These are phyloP conservation scores for Autographa pulchrina DNA, from an alignment of 2,888 invertebrate genomes.

Conservation along the genomic window DNA sequence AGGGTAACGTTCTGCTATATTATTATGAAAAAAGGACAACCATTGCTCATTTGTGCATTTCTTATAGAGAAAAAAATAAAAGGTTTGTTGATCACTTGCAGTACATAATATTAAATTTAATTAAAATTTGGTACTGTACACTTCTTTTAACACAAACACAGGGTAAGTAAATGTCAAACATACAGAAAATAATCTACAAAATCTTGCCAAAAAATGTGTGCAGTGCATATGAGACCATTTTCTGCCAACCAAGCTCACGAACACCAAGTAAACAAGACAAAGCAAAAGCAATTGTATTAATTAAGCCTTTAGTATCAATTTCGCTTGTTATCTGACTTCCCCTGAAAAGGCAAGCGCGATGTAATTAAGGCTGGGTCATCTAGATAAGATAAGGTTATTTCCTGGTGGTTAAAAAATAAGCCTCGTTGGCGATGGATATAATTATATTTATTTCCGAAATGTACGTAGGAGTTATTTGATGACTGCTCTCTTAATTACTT, in stretches of 20 bases:
- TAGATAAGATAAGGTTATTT: slow-evolving; percentile 5
- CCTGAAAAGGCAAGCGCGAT: slow-evolving; percentile 1
- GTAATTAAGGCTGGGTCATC: slow-evolving; percentile 7
- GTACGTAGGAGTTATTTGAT: not conserved
- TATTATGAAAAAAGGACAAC: too few species aligned
- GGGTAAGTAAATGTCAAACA: not conserved
- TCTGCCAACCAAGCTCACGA: not conserved
- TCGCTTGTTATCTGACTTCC: slow-evolving; percentile 1
- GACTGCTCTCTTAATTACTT: not conserved
- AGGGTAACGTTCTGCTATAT: too few species aligned
- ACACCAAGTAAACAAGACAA: not conserved
- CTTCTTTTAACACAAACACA: not conserved
- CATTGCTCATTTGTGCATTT: too few species aligned
- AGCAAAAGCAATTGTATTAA: not conserved
- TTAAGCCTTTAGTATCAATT: not conserved
- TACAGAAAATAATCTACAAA: not conserved
- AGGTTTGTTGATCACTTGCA: too few species aligned
- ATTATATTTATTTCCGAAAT: not conserved
- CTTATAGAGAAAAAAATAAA: too few species aligned
- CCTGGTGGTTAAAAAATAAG: not conserved
- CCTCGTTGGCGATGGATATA: not conserved
- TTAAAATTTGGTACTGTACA: too few species aligned
- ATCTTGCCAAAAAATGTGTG: not conserved
- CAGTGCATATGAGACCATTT: not conserved
- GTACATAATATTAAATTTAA: too few species aligned